Conservation (phyloP, 2,797 vertebrate genomes). For the Acrocephalus scirpaceus region DNA sequence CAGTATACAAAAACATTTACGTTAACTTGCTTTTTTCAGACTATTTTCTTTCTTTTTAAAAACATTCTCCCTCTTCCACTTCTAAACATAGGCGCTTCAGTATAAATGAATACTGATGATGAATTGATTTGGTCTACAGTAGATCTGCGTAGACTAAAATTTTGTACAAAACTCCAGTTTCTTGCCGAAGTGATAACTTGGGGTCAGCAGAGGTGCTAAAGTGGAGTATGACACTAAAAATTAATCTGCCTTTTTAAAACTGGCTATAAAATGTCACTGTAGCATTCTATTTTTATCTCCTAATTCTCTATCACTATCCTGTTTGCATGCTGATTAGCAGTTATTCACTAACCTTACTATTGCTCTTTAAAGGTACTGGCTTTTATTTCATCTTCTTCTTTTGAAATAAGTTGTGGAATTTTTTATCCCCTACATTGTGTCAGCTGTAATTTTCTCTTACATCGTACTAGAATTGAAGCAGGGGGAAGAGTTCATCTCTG, state of each 20-base stretch:
- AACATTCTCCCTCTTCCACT: neutral
- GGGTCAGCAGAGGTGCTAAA: conserved; percentile 19
- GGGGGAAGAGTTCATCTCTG: neutral
- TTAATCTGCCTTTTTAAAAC: neutral
- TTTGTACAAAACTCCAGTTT: conserved; percentile 1
- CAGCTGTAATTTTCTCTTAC: neutral
- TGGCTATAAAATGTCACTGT: neutral
- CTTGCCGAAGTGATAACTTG: conserved; percentile 57
- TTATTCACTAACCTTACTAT: neutral
- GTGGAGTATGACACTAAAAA: conserved; percentile 19
- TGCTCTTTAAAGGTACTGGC: neutral
- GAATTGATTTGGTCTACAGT: conserved; percentile 51
- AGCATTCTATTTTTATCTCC: neutral
- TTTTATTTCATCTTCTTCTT: neutral
- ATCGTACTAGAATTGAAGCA: neutral
- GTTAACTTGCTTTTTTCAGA: neutral
- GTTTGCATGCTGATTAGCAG: neutral
- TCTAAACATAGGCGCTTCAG: neutral
- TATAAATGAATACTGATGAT: conserved; percentile 58
- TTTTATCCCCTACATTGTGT: neutral
- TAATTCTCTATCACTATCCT: neutral
- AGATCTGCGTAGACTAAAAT: conserved; percentile 47
- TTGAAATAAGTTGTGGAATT: neutral
- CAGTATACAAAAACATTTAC: neutral
- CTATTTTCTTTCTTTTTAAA: conserved; percentile 5